These are phyloP conservation scores for Phoenicopterus ruber DNA, from an alignment of 2,113 vertebrate species.

Conservation along the genomic window DNA sequence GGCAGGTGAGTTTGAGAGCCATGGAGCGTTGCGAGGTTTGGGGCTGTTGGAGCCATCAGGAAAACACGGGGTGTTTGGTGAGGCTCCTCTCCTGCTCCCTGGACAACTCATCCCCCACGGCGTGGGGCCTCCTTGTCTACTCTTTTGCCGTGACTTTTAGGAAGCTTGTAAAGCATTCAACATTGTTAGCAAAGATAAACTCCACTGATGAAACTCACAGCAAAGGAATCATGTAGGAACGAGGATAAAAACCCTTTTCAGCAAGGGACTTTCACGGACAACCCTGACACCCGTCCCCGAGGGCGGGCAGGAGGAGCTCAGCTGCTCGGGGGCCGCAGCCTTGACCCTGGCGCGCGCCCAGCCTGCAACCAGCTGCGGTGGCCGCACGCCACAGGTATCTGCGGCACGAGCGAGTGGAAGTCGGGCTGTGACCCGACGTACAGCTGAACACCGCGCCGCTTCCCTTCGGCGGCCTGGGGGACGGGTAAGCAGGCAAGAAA, in stretches of 20 bases:
- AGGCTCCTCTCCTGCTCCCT: neutral
- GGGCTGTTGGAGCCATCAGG: neutral
- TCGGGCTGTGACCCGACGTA: neutral
- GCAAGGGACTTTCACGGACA: neutral
- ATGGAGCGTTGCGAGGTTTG: neutral
- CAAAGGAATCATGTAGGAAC: neutral
- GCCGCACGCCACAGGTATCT: conserved; percentile 58
- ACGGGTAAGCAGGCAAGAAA: neutral
- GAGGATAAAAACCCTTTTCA: neutral
- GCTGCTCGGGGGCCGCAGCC: neutral
- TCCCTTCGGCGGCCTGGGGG: neutral
- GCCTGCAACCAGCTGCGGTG: conserved; percentile 7
- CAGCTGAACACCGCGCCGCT: neutral
- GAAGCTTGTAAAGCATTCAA: neutral
- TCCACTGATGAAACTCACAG: conserved; percentile 30
- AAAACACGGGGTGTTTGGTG: neutral
- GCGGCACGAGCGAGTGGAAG: conserved; percentile 58
- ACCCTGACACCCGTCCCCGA: neutral
- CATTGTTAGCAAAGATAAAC: conserved; percentile 5
- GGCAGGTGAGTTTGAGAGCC: neutral
- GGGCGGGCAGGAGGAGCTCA: neutral
- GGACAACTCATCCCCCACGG: neutral
- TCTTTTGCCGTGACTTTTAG: neutral
- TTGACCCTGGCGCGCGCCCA: conserved; percentile 18
- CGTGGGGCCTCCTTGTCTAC: neutral